Percentiles rank a stretch among this genome's conserved stretches.
These are phyloP conservation scores for Toxonevra muliebris DNA, from an alignment of 2,888 invertebrate species.

Conservation along the genomic window DNA sequence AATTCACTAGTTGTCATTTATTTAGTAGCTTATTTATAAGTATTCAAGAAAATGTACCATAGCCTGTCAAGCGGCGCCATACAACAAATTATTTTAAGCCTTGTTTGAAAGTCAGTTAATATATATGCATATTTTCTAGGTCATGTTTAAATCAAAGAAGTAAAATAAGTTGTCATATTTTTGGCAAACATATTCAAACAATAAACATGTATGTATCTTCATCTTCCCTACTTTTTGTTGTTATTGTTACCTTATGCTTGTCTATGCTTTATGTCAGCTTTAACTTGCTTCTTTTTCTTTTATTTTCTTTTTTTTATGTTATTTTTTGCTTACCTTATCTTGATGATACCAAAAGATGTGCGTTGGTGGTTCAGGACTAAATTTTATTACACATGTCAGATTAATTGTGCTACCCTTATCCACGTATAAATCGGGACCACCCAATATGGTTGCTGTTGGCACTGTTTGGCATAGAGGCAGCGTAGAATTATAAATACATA, in stretches of 20 bases:
- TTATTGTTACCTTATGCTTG: constrained; percentile 15
- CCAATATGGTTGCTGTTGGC: constrained; percentile 81
- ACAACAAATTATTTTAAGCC: too few relatives aligned
- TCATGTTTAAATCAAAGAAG: too few relatives aligned
- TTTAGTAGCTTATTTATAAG: too few relatives aligned
- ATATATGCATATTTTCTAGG: too few relatives aligned
- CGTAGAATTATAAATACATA: neutral
- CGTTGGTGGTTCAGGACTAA: constrained; percentile 87
- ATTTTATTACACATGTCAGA: constrained; percentile 81
- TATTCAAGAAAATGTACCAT: too few relatives aligned
- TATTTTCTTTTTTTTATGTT: constrained; percentile 69
- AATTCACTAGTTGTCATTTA: too few relatives aligned
- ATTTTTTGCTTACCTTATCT: constrained; percentile 78
- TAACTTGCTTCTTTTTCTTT: neutral
- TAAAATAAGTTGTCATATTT: too few relatives aligned
- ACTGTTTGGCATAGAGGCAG: constrained; percentile 66
- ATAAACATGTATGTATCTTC: too few relatives aligned
- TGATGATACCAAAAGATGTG: constrained; percentile 97
- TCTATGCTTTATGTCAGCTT: constrained; percentile 22
- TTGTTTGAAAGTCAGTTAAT: too few relatives aligned
- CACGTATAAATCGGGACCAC: constrained; percentile 82
- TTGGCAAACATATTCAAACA: too few relatives aligned
- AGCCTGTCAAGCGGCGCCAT: too few relatives aligned
- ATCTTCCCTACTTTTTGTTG: neutral
- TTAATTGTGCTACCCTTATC: constrained; percentile 86